Evolutionary conservation across 2,888 invertebrate genomes (phyloP).

Genomic region (Nymphalis urticae): DNA sequence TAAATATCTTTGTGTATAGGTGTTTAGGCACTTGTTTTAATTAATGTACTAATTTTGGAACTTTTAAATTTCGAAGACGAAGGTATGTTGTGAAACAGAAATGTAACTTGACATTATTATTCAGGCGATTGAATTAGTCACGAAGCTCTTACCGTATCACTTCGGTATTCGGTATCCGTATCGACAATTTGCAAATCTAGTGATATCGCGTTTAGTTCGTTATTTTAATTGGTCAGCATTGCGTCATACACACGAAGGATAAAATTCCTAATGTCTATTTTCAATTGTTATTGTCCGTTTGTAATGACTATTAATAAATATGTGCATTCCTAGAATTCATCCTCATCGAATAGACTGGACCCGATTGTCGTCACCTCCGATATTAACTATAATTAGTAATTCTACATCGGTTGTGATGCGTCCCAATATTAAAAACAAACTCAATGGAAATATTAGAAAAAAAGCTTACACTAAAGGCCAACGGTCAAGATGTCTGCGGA

Average conservation of each 20-base stretch:
- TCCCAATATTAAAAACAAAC: too few species aligned
- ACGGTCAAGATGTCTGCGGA: too few species aligned
- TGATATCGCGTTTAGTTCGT: constrained; percentile 36
- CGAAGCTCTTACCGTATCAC: constrained; percentile 24
- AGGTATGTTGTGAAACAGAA: background rate
- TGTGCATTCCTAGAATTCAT: background rate
- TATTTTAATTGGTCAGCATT: constrained; percentile 44
- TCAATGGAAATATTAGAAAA: too few species aligned
- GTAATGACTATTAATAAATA: constrained; percentile 21
- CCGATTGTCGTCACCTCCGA: background rate
- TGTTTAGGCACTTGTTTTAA: too few species aligned
- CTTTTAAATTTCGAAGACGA: background rate
- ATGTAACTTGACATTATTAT: constrained; percentile 9
- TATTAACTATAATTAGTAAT: too few species aligned
- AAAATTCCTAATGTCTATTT: constrained; percentile 34
- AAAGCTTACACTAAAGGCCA: too few species aligned
- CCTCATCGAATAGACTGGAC: background rate
- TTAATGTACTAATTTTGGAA: too few species aligned
- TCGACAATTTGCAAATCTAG: constrained; percentile 55
- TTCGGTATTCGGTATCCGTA: constrained; percentile 24
- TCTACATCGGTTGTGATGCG: too few species aligned
- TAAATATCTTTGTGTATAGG: too few species aligned
- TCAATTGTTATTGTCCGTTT: constrained; percentile 15
- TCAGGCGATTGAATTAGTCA: constrained; percentile 28
- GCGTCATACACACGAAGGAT: constrained; percentile 38